Evolutionary conservation across 1,140 invertebrate species (phyloP).

Genomic region (Chironomus striatipennis): DNA sequence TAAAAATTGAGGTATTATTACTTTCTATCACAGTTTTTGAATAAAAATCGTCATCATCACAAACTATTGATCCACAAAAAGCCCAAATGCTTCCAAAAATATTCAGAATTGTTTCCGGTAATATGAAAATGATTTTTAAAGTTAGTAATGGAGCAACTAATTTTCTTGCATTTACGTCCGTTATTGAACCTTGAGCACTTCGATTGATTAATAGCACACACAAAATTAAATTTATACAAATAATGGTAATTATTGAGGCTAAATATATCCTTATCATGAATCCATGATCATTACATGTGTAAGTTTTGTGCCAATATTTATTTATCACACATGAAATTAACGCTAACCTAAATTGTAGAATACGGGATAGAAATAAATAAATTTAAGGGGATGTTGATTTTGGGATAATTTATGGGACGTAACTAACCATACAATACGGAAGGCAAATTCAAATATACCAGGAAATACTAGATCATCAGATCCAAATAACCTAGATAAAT

Average conservation of each 20-base stretch:
- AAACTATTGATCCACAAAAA: slow-evolving; percentile 58
- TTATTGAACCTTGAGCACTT: slow-evolving; percentile 59
- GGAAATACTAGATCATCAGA: slow-evolving; percentile 73
- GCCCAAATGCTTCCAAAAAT: slow-evolving; percentile 74
- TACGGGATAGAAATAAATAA: slow-evolving; percentile 25
- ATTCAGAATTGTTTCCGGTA: slow-evolving; percentile 69
- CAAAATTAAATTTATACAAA: slow-evolving; percentile 50
- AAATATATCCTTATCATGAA: slow-evolving; percentile 58
- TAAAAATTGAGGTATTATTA: no score
- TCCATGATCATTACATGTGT: slow-evolving; percentile 52
- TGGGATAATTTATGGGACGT: not conserved
- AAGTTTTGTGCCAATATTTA: slow-evolving; percentile 53
- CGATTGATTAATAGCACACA: slow-evolving; percentile 56
- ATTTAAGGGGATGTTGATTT: not conserved
- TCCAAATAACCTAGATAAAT: slow-evolving; percentile 46
- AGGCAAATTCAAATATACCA: slow-evolving; percentile 62
- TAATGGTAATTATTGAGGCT: slow-evolving; percentile 52
- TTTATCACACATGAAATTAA: slow-evolving; percentile 52
- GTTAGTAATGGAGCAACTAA: slow-evolving; percentile 56
- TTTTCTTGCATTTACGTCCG: slow-evolving; percentile 54
- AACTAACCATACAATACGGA: slow-evolving; percentile 60
- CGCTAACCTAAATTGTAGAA: slow-evolving; percentile 52
- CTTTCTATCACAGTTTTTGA: slow-evolving; percentile 63
- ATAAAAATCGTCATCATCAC: slow-evolving; percentile 55
- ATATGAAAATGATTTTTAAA: slow-evolving; percentile 55